Conservation (phyloP, 2,888 invertebrate genomes). For the Volucella inflata region DNA sequence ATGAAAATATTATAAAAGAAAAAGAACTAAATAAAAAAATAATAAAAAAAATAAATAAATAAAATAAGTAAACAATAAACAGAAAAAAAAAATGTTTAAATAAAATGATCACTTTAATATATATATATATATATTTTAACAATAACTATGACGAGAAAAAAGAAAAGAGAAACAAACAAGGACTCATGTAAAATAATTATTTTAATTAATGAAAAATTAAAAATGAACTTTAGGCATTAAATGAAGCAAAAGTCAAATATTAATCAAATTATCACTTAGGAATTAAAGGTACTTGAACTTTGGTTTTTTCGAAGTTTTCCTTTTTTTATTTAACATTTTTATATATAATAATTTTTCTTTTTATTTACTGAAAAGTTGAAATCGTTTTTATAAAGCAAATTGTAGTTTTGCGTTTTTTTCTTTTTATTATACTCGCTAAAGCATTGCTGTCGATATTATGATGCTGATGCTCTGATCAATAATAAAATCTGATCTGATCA, state of each 20-base stretch:
- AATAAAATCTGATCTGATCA: conserved; percentile 31
- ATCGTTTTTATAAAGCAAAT: conserved; percentile 8
- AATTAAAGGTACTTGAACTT: conserved; percentile 59
- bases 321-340: conserved; percentile 46
- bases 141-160: conserved; percentile 53
- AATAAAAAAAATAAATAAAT: conserved; percentile 77
- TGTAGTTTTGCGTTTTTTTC: conserved; percentile 51
- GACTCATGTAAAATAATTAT: conserved; percentile 59
- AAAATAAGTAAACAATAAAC: conserved; percentile 56
- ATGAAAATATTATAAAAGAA: conserved; percentile 73
- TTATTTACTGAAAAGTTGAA: not conserved
- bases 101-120: conserved; percentile 57
- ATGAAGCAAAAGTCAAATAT: conserved; percentile 69
- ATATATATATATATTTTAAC: no score
- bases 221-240: conserved; percentile 59
- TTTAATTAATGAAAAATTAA: conserved; percentile 34
- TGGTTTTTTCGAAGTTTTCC: conserved; percentile 21
- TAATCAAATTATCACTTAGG: conserved; percentile 67
- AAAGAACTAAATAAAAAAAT: conserved; percentile 72
- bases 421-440: conserved; percentile 37
- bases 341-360: not conserved
- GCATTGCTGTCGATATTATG: conserved; percentile 52
- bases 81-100: conserved; percentile 22
- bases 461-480: conserved; percentile 17
- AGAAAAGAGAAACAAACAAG: conserved; percentile 33